A percentile compares a stretch with the other conserved stretches of the same genome.
Evolutionary conservation across 2,113 vertebrate genomes (phyloP).

Genomic region (Actenoides hombroni): DNA sequence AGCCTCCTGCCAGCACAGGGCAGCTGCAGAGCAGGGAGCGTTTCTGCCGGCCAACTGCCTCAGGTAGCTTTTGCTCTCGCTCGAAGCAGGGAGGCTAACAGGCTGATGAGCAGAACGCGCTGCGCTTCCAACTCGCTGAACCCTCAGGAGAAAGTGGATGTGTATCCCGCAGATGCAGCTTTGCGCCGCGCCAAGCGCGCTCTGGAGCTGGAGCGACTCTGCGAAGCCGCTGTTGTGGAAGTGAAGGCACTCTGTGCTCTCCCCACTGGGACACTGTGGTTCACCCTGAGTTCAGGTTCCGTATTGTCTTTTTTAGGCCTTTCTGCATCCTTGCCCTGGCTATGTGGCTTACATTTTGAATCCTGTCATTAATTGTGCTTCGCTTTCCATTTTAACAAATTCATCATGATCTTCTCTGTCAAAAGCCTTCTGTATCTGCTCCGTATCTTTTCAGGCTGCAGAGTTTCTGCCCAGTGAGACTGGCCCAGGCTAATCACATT

Average conservation of each 20-base stretch:
- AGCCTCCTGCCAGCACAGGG: background rate
- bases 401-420: background rate
- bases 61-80: background rate
- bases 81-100: background rate
- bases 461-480: background rate
- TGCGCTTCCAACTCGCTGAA: background rate
- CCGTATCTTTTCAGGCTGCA: background rate
- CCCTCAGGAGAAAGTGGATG: background rate
- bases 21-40: background rate
- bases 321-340: background rate
- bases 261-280: background rate
- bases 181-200: background rate
- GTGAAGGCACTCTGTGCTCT: fast-evolving
- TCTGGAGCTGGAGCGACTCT: background rate
- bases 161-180: background rate
- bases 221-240: fast-evolving
- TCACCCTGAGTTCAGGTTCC: background rate
- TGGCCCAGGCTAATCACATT: background rate
- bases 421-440: background rate
- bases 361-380: background rate
- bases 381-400: background rate
- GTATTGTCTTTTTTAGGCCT: background rate
- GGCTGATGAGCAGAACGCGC: background rate
- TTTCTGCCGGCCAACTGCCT: background rate
- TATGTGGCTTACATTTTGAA: background rate